These are phyloP conservation scores for Pipra filicauda DNA, from an alignment of 2,113 vertebrate genomes.

Conservation along the genomic window DNA sequence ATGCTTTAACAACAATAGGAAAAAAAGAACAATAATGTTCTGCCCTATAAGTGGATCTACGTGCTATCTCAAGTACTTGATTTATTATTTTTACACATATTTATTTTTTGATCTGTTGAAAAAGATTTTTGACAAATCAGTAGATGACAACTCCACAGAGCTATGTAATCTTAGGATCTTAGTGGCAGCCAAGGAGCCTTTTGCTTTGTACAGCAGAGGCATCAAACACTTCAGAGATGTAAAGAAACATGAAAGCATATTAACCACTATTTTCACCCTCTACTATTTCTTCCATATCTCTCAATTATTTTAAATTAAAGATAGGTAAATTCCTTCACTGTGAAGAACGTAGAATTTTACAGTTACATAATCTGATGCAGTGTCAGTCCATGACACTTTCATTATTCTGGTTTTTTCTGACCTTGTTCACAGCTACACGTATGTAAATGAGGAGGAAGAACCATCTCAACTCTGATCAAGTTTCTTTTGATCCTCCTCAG, in stretches of 20 bases:
- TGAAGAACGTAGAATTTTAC: slow-evolving; percentile 25
- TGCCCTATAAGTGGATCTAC: neutral
- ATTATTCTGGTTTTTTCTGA: slow-evolving; percentile 1
- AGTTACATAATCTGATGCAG: neutral
- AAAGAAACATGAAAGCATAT: slow-evolving; percentile 12
- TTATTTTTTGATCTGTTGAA: neutral
- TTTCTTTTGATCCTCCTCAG: neutral
- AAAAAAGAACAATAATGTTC: neutral
- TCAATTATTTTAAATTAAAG: slow-evolving; percentile 22
- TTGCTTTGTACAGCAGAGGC: neutral
- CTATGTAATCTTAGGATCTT: neutral
- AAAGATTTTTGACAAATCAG: neutral
- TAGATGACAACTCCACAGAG: neutral
- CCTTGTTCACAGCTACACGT: neutral
- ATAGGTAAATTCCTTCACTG: neutral
- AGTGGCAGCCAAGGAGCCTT: neutral
- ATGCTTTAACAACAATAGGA: neutral
- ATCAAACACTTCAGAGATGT: neutral
- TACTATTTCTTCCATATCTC: neutral
- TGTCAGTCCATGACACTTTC: slow-evolving; percentile 1
- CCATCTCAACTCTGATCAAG: neutral
- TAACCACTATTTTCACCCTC: neutral
- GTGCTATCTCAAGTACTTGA: neutral
- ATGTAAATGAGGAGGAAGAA: neutral
- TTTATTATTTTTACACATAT: neutral